Base-by-base conservation (phyloP, 2,797 vertebrate genomes). In the Scleropages formosus region DNA sequence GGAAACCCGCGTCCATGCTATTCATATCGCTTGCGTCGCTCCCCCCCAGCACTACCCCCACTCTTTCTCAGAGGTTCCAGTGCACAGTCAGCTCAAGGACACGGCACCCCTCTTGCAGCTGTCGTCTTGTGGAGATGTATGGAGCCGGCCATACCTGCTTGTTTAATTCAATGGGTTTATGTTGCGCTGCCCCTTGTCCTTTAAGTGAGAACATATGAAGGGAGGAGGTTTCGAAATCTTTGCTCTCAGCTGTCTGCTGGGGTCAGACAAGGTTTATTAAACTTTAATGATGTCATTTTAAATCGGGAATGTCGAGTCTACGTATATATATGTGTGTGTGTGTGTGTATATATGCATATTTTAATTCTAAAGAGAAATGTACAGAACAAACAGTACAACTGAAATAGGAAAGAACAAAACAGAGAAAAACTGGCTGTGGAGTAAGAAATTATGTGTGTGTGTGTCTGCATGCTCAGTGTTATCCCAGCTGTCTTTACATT, bases 81-180 rank as follows among this genome's bases (percentile, higher is more conserved):
- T 77, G 77, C 10, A 3, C 76, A 65, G 44, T 83, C 78, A 83
- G 79, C 79, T 86, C 67, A 74, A 89, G 84, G 87, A 85, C 85
- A 0, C 59, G 53, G 60, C 49, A 66, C 75, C 81, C 75, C 73
- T 66, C 76, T 65, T 58, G 66, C 63, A 59, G 15, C 20, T 61
- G 31, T 78, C 31, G 79, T 69, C 74, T 49, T 73, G 72, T 18
- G 24, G 67, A 75, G 74, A 70, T 72, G 68, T 60, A 63, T 61
- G 51, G 73, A 62, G 67, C 27, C 4, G 53, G 77, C 61, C 62
- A 22, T 60, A n/a, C n/a, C 58, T 22, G 51, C 49, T 46, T 68
- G 24, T 59, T 62, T 56, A 62, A 62, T 53, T 58, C 75, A 31
- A 66, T 18, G 39, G 74, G 26, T 20, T 59, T 69, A n/a, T 49